A percentile compares a stretch with the other conserved stretches of the same genome.
These are phyloP conservation scores for Panthera tigris DNA, from an alignment of 2,113 vertebrate genomes.

Conservation along the genomic window DNA sequence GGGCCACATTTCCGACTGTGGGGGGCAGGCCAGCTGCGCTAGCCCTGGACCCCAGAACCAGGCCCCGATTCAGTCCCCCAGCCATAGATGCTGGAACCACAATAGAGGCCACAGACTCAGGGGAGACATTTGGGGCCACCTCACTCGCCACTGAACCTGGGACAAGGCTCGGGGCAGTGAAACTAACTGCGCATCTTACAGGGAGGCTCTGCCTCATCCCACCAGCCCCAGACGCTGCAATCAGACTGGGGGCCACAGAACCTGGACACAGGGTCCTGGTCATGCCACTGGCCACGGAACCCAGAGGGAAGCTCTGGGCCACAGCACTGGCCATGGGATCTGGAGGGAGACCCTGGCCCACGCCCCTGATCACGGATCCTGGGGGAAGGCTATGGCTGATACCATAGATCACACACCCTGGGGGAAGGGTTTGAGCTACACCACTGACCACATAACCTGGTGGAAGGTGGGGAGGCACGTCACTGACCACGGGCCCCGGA, in stretches of 20 bases:
- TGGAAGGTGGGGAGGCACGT: not conserved
- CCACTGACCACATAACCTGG: too few relatives aligned
- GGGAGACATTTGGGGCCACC: not conserved
- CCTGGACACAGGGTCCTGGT: not conserved
- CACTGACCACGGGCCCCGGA: not conserved
- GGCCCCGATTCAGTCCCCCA: not conserved
- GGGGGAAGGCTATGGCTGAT: not conserved
- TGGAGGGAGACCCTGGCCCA: not conserved
- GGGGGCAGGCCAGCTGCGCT: not conserved
- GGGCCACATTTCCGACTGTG: fast-evolving
- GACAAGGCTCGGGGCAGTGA: not conserved
- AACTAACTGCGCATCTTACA: fast-evolving
- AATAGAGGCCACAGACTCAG: not conserved
- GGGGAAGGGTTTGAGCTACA: not conserved
- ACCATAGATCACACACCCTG: fast-evolving
- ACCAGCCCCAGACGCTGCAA: fast-evolving
- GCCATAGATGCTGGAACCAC: not conserved
- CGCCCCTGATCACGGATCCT: not conserved
- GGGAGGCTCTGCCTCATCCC: not conserved
- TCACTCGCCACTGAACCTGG: fast-evolving
- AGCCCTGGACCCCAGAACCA: not conserved
- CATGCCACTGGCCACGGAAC: not conserved
- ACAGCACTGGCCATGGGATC: not conserved
- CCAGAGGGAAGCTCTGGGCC: not conserved
- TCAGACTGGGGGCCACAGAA: not conserved